A percentile compares a stretch with the other conserved stretches of the same genome.
phyloP scores from a whole-genome alignment of 1,140 invertebrate species.

The Amyelois transitella region DNA sequence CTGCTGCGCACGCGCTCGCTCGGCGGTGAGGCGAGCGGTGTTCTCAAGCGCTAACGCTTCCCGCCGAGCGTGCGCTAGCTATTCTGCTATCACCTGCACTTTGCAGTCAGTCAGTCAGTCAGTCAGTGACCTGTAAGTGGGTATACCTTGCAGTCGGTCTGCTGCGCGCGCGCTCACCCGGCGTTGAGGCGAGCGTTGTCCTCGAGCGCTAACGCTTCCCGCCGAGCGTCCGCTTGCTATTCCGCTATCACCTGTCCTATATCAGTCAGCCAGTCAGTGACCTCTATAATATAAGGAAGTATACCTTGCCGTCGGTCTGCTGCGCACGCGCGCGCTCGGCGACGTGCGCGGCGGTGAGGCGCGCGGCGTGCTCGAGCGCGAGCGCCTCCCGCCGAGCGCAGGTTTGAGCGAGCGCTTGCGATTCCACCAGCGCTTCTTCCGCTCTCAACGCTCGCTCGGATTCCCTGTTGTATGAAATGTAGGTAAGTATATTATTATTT shows the following conservation, averaged over 20 bases:
- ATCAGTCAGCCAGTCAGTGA: no score
- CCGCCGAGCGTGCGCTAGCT: no score
- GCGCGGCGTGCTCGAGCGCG: conserved; percentile 55
- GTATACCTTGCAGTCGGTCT: conserved; percentile 27
- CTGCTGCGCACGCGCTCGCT: neutral
- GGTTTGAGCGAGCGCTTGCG: conserved; percentile 47
- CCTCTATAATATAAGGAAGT: no score
- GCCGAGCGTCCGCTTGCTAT: no score
- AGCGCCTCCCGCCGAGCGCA: conserved; percentile 47
- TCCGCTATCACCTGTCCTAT: no score
- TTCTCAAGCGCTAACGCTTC: no score
- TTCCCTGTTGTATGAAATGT: conserved; percentile 32
- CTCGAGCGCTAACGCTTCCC: conserved; percentile 52
- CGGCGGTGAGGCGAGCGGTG: neutral
- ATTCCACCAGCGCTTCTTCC: conserved; percentile 29
- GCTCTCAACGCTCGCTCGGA: conserved; percentile 33
- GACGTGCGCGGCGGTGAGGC: conserved; percentile 48
- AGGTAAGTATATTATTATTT: neutral
- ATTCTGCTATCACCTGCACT: no score
- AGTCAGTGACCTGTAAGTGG: no score
- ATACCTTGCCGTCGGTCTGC: conserved; percentile 25
- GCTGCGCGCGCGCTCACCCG: conserved; percentile 27
- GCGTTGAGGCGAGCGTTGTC: conserved; percentile 50
- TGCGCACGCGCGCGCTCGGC: conserved; percentile 4
- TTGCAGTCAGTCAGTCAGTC: no score